Evolutionary conservation across 2,888 invertebrate species (phyloP).

Genomic region (Drosophila sordidapex): DNA sequence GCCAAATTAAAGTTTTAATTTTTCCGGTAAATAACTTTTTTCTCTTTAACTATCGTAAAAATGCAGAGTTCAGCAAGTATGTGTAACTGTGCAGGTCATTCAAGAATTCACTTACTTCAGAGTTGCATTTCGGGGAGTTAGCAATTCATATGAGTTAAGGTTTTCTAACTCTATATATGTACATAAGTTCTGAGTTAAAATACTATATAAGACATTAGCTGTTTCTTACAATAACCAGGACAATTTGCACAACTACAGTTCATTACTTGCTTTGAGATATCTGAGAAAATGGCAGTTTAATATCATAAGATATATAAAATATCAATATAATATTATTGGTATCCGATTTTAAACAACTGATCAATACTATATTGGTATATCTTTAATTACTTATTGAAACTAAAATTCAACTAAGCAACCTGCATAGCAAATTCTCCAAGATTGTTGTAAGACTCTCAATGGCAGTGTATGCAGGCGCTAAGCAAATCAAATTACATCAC

Average conservation of each 20-base stretch:
- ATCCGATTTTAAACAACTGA: not conserved
- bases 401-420: not conserved
- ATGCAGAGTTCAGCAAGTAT: not conserved
- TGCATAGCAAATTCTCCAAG: constrained; percentile 7
- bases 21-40: not conserved
- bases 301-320: not conserved
- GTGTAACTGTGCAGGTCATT: not conserved
- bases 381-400: not conserved
- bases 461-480: constrained; percentile 19
- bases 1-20: not conserved
- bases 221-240: no score
- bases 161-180: not conserved
- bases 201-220: not conserved
- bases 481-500: constrained; percentile 55
- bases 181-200: not conserved
- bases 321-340: not conserved
- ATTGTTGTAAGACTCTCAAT: not conserved
- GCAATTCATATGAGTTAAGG: not conserved
- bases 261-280: not conserved
- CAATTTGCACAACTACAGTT: not conserved
- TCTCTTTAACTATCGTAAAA: not conserved
- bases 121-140: not conserved
- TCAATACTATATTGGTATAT: not conserved
- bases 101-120: not conserved
- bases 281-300: not conserved